Evolutionary conservation across 2,797 vertebrate species (phyloP), one percentile per base, ranked within the genome.

Genomic region (Coracias cyanogaster): DNA sequence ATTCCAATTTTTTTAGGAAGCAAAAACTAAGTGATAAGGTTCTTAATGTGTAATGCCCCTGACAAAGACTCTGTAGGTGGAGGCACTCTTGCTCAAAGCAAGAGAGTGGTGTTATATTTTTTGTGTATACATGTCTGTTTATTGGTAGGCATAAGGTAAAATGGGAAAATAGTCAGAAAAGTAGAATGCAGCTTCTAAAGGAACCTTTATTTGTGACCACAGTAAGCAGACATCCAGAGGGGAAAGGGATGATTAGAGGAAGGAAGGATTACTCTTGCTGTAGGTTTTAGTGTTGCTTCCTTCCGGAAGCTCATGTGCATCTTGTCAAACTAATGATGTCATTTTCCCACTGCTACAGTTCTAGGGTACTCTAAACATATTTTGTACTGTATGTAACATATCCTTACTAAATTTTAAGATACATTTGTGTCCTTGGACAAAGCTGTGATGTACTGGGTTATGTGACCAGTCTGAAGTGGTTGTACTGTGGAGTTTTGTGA

Each of bases 231-330:
- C 2, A 29, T 60, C 58, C 73, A 94, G n/a, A 10, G 21, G 19
- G 87, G 52, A 90, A 94, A 21, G 35, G 45, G 29, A 33, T 15
- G 41, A 2, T 24, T 33, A 16, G 66, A 81, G 92, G 82, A 92
- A 93, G 86, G 81, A 94, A 79, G 21, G 57, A 62, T 79, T 90
- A 12, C 54, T 94, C 60, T 82, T 72, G 69, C 65, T 88, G 12
- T 43, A 61, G 15, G 15, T 14, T 74, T 58, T 81, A 61, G 7
- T 12, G 15, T 83, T 78, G 25, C 43, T 94, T 79, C 72, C 69
- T 91, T 88, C 33, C 52, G 80, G 80, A 89, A 86, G 28, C 7
- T 86, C 0, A 0, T 49, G 35, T 55, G 55, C 13, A 70, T 49
- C 37, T 78, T 87, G 39, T 70, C 61, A 60, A 20, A 46, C 7